These are phyloP conservation scores for Huso huso DNA, from an alignment of 2,797 vertebrate genomes.

Conservation along the genomic window DNA sequence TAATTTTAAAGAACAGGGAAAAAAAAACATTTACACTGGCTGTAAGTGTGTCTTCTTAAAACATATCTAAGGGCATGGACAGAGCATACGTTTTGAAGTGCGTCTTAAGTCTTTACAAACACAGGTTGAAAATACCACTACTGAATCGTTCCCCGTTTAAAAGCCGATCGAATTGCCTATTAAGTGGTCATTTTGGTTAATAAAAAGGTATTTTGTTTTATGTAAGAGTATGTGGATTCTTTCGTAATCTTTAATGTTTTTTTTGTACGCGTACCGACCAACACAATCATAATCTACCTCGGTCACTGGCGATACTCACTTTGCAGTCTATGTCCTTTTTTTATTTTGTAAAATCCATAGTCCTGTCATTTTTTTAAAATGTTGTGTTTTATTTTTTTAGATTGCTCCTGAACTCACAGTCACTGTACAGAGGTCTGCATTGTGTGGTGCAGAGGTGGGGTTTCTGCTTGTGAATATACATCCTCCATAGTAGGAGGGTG, in stretches of 20 bases:
- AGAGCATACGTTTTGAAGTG: slow-evolving; percentile 26
- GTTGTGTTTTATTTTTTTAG: slow-evolving; percentile 37
- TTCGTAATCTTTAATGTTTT: slow-evolving; percentile 39
- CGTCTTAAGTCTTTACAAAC: slow-evolving; percentile 22
- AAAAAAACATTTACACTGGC: slow-evolving; percentile 42
- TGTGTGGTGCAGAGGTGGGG: slow-evolving; percentile 84
- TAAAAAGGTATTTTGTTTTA: slow-evolving; percentile 58
- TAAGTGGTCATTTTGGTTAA: slow-evolving; percentile 57
- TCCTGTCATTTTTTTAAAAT: slow-evolving; percentile 38
- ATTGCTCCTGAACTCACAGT: slow-evolving; percentile 68
- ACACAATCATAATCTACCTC: slow-evolving; percentile 36
- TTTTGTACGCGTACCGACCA: slow-evolving; percentile 32
- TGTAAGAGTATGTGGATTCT: slow-evolving; percentile 52
- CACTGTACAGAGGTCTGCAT: slow-evolving; percentile 91
- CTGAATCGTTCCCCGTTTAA: slow-evolving; percentile 43
- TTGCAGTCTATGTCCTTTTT: slow-evolving; percentile 48
- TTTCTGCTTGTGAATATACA: slow-evolving; percentile 91
- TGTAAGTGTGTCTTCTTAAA: slow-evolving; percentile 28
- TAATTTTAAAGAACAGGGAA: slow-evolving; percentile 42
- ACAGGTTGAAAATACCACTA: slow-evolving; percentile 45
- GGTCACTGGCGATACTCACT: slow-evolving; percentile 49
- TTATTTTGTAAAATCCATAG: slow-evolving; percentile 65
- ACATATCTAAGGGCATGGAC: slow-evolving; percentile 27
- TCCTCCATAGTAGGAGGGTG: slow-evolving; percentile 96
- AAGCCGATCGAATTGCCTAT: slow-evolving; percentile 41